Percentiles rank a stretch among this genome's conserved stretches.
Evolutionary conservation across 2,113 vertebrate genomes (phyloP).

Genomic region (Gila orcuttii): DNA sequence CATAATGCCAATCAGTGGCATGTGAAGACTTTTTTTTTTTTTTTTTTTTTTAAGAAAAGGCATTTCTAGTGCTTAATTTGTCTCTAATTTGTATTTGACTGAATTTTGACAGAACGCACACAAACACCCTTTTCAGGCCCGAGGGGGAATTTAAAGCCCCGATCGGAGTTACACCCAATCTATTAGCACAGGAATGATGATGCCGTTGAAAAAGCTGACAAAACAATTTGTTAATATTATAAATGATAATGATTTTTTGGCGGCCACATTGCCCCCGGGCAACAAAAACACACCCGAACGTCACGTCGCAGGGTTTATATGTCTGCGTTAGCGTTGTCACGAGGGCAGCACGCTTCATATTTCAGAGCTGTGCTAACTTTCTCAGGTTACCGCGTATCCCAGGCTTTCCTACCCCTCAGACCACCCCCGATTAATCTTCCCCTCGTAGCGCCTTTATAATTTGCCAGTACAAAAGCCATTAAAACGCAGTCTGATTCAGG

Average conservation of each 20-base stretch:
- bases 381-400: constrained; percentile 76
- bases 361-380: constrained; percentile 64
- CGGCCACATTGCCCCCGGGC: constrained; percentile 64
- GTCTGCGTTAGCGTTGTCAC: constrained; percentile 68
- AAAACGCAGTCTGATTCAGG: constrained; percentile 73
- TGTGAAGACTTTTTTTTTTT: background rate
- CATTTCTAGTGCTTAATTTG: background rate
- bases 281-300: constrained; percentile 71
- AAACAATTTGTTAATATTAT: constrained; percentile 84
- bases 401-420: constrained; percentile 68
- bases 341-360: constrained; percentile 73
- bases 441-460: constrained; percentile 81
- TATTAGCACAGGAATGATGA: constrained; percentile 79
- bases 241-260: constrained; percentile 81
- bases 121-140: constrained; percentile 43
- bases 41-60: no score
- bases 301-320: constrained; percentile 57
- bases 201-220: constrained; percentile 77
- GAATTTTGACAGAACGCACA: constrained; percentile 26
- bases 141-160: constrained; percentile 67
- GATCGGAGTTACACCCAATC: constrained; percentile 66
- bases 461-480: constrained; percentile 81
- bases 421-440: constrained; percentile 84
- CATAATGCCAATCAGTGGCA: background rate
- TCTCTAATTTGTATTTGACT: constrained; percentile 25